Evolutionary conservation across 92 coral and sea anemone genomes (phyloP), one percentile per base, ranked within the genome.

Genomic region (Plumapathes pennacea): DNA sequence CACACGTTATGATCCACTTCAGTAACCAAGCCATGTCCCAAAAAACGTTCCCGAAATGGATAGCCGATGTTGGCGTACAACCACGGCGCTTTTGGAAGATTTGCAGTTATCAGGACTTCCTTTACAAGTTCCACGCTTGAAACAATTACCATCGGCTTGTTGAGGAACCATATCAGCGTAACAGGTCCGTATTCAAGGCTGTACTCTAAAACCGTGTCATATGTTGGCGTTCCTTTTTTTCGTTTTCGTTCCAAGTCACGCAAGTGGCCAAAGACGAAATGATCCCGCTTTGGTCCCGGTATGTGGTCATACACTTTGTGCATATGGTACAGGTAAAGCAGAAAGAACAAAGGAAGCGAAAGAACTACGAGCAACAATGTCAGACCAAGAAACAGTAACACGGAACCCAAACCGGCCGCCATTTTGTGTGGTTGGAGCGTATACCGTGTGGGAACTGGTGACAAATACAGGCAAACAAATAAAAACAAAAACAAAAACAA

Each of bases 181-280:
- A 89, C 92, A 3, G 85, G 78, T 7, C 97, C 91, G 38, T 85
- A 62, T 31, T 73, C 42, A n/a, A n/a, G n/a, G n/a, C n/a, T n/a
- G n/a, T n/a, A n/a, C n/a, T n/a, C n/a, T n/a, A n/a, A n/a, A n/a
- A n/a, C n/a, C n/a, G n/a, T n/a, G n/a, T n/a, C n/a, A n/a, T n/a
- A n/a, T n/a, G n/a, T n/a, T n/a, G n/a, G n/a, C n/a, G n/a, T n/a
- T n/a, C n/a, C n/a, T n/a, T n/a, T n/a, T n/a, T n/a, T n/a, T n/a
- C n/a, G n/a, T 27, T 54, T 59, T 15, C 69, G 50, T 18, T 80
- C 49, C 2, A 80, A 40, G 14, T 32, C 64, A 36, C 57, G 41
- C 9, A 76, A 31, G 57, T 80, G 64, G 47, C 86, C 86, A 76
- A 64, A 45, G 38, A 80, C 64, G 71, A 80, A 80, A 54, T 76